Percentiles rank a stretch among this genome's conserved stretches.
Evolutionary conservation across 1,140 invertebrate species (phyloP).

Genomic region (Caenorhabditis latens): DNA sequence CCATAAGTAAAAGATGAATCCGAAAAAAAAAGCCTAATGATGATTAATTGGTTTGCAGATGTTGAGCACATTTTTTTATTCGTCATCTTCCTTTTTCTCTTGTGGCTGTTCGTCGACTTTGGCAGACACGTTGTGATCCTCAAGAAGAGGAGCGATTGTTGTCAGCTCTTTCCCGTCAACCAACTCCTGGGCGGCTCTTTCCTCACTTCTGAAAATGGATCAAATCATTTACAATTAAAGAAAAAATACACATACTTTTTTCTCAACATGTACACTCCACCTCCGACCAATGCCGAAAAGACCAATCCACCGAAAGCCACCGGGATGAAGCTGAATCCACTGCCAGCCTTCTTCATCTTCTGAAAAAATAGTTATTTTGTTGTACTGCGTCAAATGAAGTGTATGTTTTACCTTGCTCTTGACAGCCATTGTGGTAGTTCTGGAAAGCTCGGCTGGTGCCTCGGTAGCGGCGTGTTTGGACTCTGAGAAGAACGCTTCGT

Average conservation of each 20-base stretch:
- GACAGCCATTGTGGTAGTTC: slow-evolving; percentile 26
- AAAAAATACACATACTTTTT: neutral
- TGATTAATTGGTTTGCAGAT: neutral
- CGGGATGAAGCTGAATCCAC: slow-evolving; percentile 6
- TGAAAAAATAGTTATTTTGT: neutral
- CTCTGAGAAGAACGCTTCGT: slow-evolving; percentile 38
- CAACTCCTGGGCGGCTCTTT: slow-evolving; percentile 15
- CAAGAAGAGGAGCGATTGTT: slow-evolving; percentile 51
- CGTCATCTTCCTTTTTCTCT: slow-evolving; percentile 19
- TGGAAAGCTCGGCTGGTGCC: slow-evolving; percentile 39
- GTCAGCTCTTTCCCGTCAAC: slow-evolving; percentile 53
- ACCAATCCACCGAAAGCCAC: neutral
- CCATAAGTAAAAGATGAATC: slow-evolving; percentile 13
- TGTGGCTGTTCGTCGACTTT: slow-evolving; percentile 1
- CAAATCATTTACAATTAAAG: neutral
- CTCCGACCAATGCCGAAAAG: slow-evolving; percentile 5
- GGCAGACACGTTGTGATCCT: slow-evolving; percentile 38
- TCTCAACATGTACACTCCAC: neutral
- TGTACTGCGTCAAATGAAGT: neutral
- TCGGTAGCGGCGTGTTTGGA: slow-evolving; percentile 24
- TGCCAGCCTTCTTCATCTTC: slow-evolving; percentile 34
- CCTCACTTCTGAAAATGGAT: neutral
- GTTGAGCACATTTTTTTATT: neutral
- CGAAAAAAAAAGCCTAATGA: neutral
- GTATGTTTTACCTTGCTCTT: slow-evolving; percentile 27